Evolutionary conservation across 2,113 vertebrate genomes (phyloP), one percentile per base, ranked within the genome.

Genomic region (Etheostoma cragini): DNA sequence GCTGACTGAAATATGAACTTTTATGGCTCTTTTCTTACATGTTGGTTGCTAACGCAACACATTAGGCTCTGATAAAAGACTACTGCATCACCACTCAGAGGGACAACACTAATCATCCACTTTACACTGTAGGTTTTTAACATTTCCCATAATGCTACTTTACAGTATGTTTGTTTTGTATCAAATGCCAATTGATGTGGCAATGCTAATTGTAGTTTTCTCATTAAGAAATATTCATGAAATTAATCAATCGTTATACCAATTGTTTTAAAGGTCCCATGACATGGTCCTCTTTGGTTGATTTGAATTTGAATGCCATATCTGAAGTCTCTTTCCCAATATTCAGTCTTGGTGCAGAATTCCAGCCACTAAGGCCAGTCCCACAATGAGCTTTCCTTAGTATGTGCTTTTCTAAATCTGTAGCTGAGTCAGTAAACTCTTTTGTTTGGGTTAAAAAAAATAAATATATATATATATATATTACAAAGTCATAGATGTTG

Each of bases 1-100:
- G 24, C 26, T 71, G 50, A 79, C 38, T 79, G 63, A 66, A 61
- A 63, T 61, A 30, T 89, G 58, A 62, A 76, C 50, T 24, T 88
- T 61, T 80, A 73, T 47, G 49, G 24, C 47, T 65, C 16, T 76
- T 72, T 61, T 52, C 12, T 58, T 60, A 68, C 65, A 67, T 35
- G 11, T 8, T 13, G 6, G 63, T 24, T 42, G 24, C 17, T 16
- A 60, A 47, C 66, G 35, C 33, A 54, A 45, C 38, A 33, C 35
- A 56, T 68, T 16, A 46, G 6, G 35, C 24, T 74, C 21, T 47
- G 2, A 84, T 84, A 86, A 84, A 54, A 61, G 4, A 53, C 21
- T 4, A 10, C 46, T 46, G 30, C 21, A 64, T 70, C 76, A 47
- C 42, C 10, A 12, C 35, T 24, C 10, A 42, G 14, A 15, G 24